Evolutionary conservation across 2,888 invertebrate genomes (phyloP), one percentile per base, ranked within the genome.

Genomic region (Metalampra italica): DNA sequence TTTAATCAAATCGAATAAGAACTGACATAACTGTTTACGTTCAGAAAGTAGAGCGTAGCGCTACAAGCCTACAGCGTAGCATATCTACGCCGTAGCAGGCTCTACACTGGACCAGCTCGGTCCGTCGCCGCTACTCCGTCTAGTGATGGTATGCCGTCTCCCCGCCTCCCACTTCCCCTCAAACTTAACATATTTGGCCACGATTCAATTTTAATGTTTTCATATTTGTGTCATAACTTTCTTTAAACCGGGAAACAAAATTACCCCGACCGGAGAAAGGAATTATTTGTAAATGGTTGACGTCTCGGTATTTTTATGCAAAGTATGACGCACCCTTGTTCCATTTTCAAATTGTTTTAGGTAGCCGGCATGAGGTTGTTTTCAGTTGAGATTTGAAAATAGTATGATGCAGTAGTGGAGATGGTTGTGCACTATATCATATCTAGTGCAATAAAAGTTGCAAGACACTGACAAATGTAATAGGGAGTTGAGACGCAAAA

Each of bases 251-350:
- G 74, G 75, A 81, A 80, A 83, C 75, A 82, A 83, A 83, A 85
- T 81, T 80, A 80, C 74, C 68, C 70, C 66, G 68, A 68, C 67
- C 64, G 67, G 67, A 71, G 69, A 71, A 80, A 77, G 68, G 78
- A 79, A 81, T 83, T 87, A 83, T 86, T 86, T 85, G 85, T 85
- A 82, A 82, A 82, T 72, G 71, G 78, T 82, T 83, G 84, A 84
- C 82, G 77, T 86, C 73, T 82, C 72, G 78, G 75, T 75, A 84
- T 85, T 84, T 82, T 80, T 79, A 82, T 87, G 80, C 77, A 79
- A 82, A 84, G 75, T 78, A 69, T 70, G 67, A 69, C 62, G 64
- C 70, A 72, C 76, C 73, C 73, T 73, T 73, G 75, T 68, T 82
- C 74, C 71, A 76, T 79, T 82, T 78, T 70, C 67, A 80, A 83